These are phyloP conservation scores for Phoxinus dragarum DNA, from an alignment of 2,797 vertebrate genomes.

Conservation along the genomic window DNA sequence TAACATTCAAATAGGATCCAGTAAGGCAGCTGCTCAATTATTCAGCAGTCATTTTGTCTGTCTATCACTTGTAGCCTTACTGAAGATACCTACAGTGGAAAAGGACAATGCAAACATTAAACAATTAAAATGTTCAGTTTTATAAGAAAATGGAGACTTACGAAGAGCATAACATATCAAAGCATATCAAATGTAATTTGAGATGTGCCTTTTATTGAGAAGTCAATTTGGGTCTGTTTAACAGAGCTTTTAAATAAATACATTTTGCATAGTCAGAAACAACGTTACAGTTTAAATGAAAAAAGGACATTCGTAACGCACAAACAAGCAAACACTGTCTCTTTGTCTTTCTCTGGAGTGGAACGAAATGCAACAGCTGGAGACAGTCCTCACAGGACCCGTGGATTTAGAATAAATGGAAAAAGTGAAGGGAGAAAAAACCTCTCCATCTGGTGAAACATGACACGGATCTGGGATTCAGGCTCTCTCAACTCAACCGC, in stretches of 20 bases:
- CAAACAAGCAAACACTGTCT: constrained; percentile 19
- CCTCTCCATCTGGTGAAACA: constrained; percentile 77
- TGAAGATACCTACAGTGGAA: constrained; percentile 15
- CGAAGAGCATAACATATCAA: not conserved
- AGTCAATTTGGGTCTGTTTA: not conserved
- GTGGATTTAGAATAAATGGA: constrained; percentile 78
- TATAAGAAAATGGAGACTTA: not conserved
- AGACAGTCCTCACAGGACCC: constrained; percentile 74
- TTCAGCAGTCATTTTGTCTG: constrained; percentile 50
- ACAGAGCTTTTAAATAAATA: not conserved
- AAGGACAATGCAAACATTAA: constrained; percentile 8
- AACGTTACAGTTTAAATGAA: not conserved
- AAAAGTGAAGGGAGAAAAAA: constrained; percentile 67
- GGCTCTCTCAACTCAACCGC: constrained; percentile 59
- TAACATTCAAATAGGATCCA: constrained; percentile 46
- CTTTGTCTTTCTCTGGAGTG: constrained; percentile 70
- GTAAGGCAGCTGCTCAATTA: constrained; percentile 52
- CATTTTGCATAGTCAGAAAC: not conserved
- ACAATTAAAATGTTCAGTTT: not conserved
- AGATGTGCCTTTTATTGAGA: not conserved
- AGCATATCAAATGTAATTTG: constrained; percentile 6
- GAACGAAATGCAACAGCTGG: constrained; percentile 78
- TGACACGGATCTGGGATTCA: constrained; percentile 75
- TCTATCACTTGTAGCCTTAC: constrained; percentile 29
- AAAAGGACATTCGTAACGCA: constrained; percentile 44